Percentiles rank a stretch among this genome's conserved stretches.
Evolutionary conservation across 1,140 invertebrate genomes (phyloP).

Genomic region (Drosophila sp.): DNA sequence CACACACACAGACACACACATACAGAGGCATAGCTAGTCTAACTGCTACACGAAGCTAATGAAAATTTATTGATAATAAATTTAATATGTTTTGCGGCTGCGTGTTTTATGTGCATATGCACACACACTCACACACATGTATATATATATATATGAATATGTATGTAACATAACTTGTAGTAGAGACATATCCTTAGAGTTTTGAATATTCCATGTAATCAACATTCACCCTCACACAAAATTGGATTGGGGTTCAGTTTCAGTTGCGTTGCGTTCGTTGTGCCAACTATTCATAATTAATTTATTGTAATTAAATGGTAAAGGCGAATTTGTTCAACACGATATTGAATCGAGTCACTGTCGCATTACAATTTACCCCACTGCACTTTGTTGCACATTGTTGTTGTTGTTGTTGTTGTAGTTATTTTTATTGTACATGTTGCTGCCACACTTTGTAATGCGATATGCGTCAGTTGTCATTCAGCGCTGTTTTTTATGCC

Average conservation of each 20-base stretch:
- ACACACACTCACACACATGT: constrained; percentile 7
- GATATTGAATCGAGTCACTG: constrained; percentile 8
- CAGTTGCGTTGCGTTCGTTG: constrained; percentile 3
- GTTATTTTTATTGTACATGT: no score
- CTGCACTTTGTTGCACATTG: neutral
- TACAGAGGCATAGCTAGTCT: constrained; percentile 16
- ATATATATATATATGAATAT: neutral
- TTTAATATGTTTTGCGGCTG: constrained; percentile 77
- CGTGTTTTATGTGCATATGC: constrained; percentile 60
- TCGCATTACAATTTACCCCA: neutral
- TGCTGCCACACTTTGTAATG: constrained; percentile 43
- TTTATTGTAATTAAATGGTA: constrained; percentile 74
- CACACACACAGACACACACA: constrained; percentile 2
- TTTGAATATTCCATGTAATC: constrained; percentile 59
- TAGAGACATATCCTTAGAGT: constrained; percentile 46
- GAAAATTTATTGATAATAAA: constrained; percentile 84
- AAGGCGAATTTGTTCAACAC: constrained; percentile 42
- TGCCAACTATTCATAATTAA: constrained; percentile 65
- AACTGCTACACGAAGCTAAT: constrained; percentile 78
- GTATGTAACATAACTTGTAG: constrained; percentile 13
- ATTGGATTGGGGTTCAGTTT: constrained; percentile 28
- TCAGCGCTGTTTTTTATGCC: constrained; percentile 14
- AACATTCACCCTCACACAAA: constrained; percentile 32
- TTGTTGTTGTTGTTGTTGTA: neutral
- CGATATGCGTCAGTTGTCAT: constrained; percentile 42